Base-by-base conservation (phyloP, 2,797 vertebrate genomes). In the Steatocranus sp. region DNA sequence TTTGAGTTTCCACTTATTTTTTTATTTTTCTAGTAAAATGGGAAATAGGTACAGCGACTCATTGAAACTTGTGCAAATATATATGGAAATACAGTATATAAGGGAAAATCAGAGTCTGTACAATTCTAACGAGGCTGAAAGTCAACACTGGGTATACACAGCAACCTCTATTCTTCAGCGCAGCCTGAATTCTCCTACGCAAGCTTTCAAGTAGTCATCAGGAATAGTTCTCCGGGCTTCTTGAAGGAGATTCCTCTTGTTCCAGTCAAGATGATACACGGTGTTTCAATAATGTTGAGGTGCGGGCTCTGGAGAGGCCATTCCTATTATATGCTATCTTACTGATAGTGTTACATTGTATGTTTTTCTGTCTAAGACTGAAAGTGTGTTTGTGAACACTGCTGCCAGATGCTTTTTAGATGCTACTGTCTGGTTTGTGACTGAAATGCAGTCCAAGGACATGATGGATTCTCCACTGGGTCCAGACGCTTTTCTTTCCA, bases 131-230 rank as follows among this genome's bases (percentile, higher is more conserved):
- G 0, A 68, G 36, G 36, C 63, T 68, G 63, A 25, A 68, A 41
- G 8, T 6, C 20, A 17, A 68, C 20, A 43, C 14, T 3, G 20
- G 36, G 36, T 25, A 11, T 68, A 25, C 11, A 12, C 32, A 61
- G 20, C 36, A 41, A 68, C 14, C 14, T 68, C 0, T 68, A 1
- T 25, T 68, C 8, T 43, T 25, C 14, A 25, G 14, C 0, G 1
- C 14, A 68, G 38, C 14, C 63, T 68, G 38, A 68, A 68, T 68
- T 68, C 20, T 43, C 63, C 4, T 0, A 43, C 14, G 20, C 5
- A 43, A 43, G 14, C 38, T 10, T 68, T 68, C 14, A 68, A 43
- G 63, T 11, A 68, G 63, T 2, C 20, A 43, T 27, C 20, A 68
- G 38, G 63, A 68, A 68, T 43, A 43, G 38, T 43, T 68, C 36